A percentile compares a stretch with the other conserved stretches of the same genome.
Evolutionary conservation across 2,113 vertebrate species (phyloP).

Genomic region (Montifringilla adamsi): DNA sequence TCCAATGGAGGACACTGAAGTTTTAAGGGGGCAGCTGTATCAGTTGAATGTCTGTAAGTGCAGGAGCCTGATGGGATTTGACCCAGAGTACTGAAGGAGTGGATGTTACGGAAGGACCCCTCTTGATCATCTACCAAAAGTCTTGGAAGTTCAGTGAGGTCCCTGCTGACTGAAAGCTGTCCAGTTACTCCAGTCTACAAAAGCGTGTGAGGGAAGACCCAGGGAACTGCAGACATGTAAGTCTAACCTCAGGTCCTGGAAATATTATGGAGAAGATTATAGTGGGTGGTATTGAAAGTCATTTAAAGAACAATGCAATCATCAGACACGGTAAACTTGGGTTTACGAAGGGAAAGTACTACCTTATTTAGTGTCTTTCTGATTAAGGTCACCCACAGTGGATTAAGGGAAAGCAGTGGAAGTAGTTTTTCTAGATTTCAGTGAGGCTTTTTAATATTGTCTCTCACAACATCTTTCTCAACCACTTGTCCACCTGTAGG

Average conservation of each 20-base stretch:
- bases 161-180: neutral
- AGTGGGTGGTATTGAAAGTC: neutral
- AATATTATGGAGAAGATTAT: neutral
- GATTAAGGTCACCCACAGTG: neutral
- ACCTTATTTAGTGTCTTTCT: neutral
- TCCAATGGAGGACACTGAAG: neutral
- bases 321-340: neutral
- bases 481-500: neutral
- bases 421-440: neutral
- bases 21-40: neutral
- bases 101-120: neutral
- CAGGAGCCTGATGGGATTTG: neutral
- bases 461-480: neutral
- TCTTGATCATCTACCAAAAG: neutral
- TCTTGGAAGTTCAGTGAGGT: neutral
- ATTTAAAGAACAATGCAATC: neutral
- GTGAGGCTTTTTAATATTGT: neutral
- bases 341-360: neutral
- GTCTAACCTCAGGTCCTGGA: neutral
- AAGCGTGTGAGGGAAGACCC: neutral
- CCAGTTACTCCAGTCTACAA: neutral
- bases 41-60: accelerated
- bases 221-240: neutral
- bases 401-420: neutral
- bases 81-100: neutral